Percentiles rank a stretch among this genome's conserved stretches.
These are phyloP conservation scores for Corydoras sp. DNA, from an alignment of 2,113 vertebrate species.

Conservation along the genomic window DNA sequence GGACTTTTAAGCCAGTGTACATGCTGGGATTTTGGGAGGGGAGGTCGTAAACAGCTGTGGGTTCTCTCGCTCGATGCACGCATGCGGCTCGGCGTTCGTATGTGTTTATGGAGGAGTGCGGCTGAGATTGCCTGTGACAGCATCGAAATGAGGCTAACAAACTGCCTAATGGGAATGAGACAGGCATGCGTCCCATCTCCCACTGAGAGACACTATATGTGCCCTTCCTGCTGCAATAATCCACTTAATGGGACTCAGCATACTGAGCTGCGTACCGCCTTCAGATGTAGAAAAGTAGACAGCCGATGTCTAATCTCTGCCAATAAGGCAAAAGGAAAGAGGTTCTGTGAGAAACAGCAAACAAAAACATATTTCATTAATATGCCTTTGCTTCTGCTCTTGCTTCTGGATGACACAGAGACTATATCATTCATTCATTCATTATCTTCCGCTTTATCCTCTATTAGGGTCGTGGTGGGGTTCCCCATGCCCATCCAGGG, in stretches of 20 bases:
- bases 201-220: conserved; percentile 37
- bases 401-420: conserved; percentile 20
- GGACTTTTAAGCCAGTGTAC: conserved; percentile 20
- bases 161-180: conserved; percentile 59
- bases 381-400: conserved; percentile 12
- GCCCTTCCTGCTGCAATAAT: conserved; percentile 41
- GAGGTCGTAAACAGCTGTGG: conserved; percentile 46
- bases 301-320: conserved; percentile 6
- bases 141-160: conserved; percentile 74
- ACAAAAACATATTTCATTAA: conserved; percentile 28
- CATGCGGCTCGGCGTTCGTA: conserved; percentile 29
- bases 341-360: conserved; percentile 26
- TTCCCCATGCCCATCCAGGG: no score
- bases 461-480: no score
- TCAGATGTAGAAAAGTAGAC: conserved; percentile 10
- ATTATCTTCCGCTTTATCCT: background rate
- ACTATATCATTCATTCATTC: conserved; percentile 3
- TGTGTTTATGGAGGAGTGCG: conserved; percentile 48
- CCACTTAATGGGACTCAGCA: conserved; percentile 37
- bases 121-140: conserved; percentile 68
- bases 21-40: background rate
- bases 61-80: conserved; percentile 17
- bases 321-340: conserved; percentile 25
- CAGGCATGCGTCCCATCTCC: conserved; percentile 52
- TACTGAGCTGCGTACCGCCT: conserved; percentile 28